Evolutionary conservation across 2,797 vertebrate genomes (phyloP).

Genomic region (Gorsachius magnificus): DNA sequence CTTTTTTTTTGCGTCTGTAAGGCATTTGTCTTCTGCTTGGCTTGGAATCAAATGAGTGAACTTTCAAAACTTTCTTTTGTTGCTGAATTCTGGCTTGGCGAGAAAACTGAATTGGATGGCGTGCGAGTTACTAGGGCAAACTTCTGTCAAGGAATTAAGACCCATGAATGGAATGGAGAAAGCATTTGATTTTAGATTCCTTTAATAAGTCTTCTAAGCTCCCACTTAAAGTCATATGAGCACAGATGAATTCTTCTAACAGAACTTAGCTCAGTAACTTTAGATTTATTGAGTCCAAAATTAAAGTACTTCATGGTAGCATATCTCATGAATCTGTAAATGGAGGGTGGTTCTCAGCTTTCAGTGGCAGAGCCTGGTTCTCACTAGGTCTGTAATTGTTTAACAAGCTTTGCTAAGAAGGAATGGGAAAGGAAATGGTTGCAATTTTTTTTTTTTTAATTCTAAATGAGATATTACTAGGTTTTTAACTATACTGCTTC

Average conservation of each 20-base stretch:
- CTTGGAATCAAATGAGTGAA: background rate
- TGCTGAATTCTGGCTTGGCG: background rate
- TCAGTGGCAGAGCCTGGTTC: background rate
- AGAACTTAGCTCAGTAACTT: background rate
- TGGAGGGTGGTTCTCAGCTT: background rate
- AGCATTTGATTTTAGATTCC: background rate
- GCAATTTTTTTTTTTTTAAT: background rate
- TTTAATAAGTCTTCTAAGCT: background rate
- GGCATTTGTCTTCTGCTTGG: conserved; percentile 14
- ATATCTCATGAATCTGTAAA: background rate
- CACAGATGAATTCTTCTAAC: background rate
- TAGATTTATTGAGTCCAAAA: background rate
- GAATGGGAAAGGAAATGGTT: background rate
- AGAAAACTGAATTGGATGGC: background rate
- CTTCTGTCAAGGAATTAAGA: background rate
- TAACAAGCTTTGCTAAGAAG: background rate
- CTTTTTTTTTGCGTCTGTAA: background rate
- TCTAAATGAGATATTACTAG: background rate
- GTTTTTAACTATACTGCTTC: background rate
- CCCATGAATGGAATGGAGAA: background rate
- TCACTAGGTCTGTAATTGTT: background rate
- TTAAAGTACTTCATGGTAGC: background rate
- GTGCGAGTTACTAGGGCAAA: background rate
- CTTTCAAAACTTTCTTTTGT: conserved; percentile 5
- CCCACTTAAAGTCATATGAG: background rate